A percentile compares a stretch with the other conserved stretches of the same genome.
phyloP scores from a whole-genome alignment of 2,113 vertebrate genomes.

The Syngnathus floridae region DNA sequence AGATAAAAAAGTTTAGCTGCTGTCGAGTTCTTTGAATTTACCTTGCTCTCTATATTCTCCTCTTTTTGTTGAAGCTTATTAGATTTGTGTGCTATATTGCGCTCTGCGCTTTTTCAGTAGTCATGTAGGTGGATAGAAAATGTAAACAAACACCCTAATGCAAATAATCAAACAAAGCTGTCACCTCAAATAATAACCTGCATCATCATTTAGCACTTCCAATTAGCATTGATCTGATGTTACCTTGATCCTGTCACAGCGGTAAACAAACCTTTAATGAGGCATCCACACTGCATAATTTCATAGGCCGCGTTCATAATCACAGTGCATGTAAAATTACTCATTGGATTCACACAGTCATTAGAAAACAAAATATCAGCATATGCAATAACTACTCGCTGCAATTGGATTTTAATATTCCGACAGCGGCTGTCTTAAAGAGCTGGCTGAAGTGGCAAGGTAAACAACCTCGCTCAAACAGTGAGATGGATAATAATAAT shows the following conservation, averaged over 20 bases:
- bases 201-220: conserved; percentile 27
- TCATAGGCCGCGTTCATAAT: conserved; percentile 13
- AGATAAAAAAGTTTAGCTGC: conserved; percentile 13
- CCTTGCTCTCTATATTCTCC: not conserved
- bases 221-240: conserved; percentile 33
- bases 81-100: conserved; percentile 19
- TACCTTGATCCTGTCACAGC: conserved; percentile 20
- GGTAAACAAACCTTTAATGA: conserved; percentile 48
- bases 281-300: conserved; percentile 29
- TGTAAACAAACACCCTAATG: conserved; percentile 26
- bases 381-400: conserved; percentile 1
- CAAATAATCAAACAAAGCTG: conserved; percentile 32
- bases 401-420: conserved; percentile 20
- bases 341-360: conserved; percentile 12
- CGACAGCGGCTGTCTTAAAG: conserved; percentile 22
- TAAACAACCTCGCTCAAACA: conserved; percentile 34
- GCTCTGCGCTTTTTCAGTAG: conserved; percentile 28
- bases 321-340: conserved; percentile 17
- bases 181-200: conserved; percentile 34
- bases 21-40: conserved; percentile 36
- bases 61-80: not conserved
- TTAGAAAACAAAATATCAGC: conserved; percentile 2
- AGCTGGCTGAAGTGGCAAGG: conserved; percentile 13
- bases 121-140: conserved; percentile 14
- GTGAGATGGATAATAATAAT: conserved; percentile 47